Evolutionary conservation across 2,888 invertebrate genomes (phyloP), one percentile per base, ranked within the genome.

Genomic region (Drosophila incognita): DNA sequence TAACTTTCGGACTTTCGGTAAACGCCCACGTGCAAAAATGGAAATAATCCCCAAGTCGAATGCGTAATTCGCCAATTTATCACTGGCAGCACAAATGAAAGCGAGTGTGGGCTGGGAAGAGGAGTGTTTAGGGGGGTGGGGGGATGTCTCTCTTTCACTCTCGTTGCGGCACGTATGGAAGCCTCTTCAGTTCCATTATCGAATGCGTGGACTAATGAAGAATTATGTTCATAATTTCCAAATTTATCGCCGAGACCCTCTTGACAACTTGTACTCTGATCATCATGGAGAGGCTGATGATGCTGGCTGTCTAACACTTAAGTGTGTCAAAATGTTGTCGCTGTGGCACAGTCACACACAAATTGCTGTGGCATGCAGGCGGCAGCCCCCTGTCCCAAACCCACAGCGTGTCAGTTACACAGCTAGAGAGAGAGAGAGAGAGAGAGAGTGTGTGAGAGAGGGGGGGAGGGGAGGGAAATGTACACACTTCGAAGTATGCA

Each of bases 271-370:
- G 69, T 62, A 61, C 59, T 21, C 18, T 40, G 49, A 57, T 27
- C 67, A 78, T 53, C 64, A 46, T 76, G 66, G 42, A 52, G 59
- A n/a, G 4, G 40, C 69, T 74, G 85, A 82, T 90, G 87, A 86
- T 80, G 87, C 75, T 63, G 79, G 77, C 79, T 82, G 82, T 82
- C 89, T 74, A 74, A 82, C 87, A 86, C 80, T 89, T 90, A 81
- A 90, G 89, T 90, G 87, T 90, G 90, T 89, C 90, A 90, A 87
- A 87, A 87, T 90, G 89, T 88, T 90, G 88, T 82, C 68, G 74
- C 76, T 73, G 40, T 52, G 57, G 24, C 15, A 38, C 70, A 73
- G 56, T 27, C 27, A 57, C 79, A 82, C 74, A 81, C 72, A 85
- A 85, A 78, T 74, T 73, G 69, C 70, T 82, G 77, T 74, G 83